A percentile compares a stretch with the other conserved stretches of the same genome.
Evolutionary conservation across 2,888 invertebrate species (phyloP).

Genomic region (Ptychoptera albimana): DNA sequence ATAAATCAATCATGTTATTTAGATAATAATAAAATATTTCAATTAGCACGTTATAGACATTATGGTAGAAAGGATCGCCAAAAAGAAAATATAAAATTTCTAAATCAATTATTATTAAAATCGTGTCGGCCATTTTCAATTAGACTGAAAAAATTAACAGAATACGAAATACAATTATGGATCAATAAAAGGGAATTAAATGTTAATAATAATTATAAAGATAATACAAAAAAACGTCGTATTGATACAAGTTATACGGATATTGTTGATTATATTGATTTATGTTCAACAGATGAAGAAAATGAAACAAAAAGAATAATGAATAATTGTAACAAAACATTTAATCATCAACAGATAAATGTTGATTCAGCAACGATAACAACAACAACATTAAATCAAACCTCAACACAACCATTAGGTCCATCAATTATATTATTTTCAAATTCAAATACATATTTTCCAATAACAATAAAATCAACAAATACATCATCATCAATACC

Average conservation of each 20-base stretch:
- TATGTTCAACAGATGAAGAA: slow-evolving; percentile 33
- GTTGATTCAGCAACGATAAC: not conserved
- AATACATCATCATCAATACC: slow-evolving; percentile 1
- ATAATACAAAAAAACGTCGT: not conserved
- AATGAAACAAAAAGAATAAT: not conserved
- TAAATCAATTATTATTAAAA: slow-evolving; percentile 23
- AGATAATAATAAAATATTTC: slow-evolving; percentile 7
- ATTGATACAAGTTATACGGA: slow-evolving; percentile 14
- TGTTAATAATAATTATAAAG: not conserved
- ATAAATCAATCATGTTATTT: not conserved
- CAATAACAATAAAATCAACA: not conserved
- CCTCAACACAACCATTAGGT: too few species aligned
- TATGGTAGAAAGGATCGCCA: slow-evolving; percentile 22
- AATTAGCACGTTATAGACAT: slow-evolving; percentile 26
- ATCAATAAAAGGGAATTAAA: slow-evolving; percentile 1
- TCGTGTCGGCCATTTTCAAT: slow-evolving; percentile 28
- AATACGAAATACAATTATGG: slow-evolving; percentile 12
- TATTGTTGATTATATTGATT: slow-evolving; percentile 39
- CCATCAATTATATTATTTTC: too few species aligned
- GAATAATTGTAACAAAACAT: too few species aligned
- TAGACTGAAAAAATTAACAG: slow-evolving; percentile 23
- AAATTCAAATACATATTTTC: too few species aligned
- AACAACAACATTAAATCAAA: not conserved
- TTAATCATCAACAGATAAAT: not conserved
- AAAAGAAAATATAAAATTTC: slow-evolving; percentile 17